phyloP scores from a whole-genome alignment of 1,140 invertebrate species.

The Psilanteris sp. region DNA sequence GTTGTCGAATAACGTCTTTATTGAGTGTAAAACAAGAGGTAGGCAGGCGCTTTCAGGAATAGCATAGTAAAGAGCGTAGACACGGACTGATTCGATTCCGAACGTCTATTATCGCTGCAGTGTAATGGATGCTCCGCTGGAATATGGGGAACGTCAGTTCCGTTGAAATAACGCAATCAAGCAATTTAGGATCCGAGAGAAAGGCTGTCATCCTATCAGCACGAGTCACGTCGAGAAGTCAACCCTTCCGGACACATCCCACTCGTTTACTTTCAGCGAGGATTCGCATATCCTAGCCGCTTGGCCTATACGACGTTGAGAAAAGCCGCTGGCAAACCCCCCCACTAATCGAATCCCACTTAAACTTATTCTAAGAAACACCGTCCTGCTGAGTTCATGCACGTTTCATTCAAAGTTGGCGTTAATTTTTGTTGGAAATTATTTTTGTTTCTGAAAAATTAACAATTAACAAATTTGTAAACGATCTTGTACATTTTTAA shows the following conservation, averaged over 20 bases:
- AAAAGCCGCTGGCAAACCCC: no score
- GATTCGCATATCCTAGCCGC: conserved; percentile 26
- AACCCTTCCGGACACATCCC: conserved; percentile 63
- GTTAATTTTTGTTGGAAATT: no score
- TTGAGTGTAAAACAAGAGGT: conserved; percentile 49
- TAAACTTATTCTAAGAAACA: no score
- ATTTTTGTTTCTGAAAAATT: no score
- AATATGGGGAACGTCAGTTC: conserved; percentile 64
- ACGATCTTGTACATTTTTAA: no score
- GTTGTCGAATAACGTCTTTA: conserved; percentile 44
- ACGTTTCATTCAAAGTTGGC: no score
- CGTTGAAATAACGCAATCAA: conserved; percentile 62
- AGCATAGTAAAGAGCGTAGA: conserved; percentile 46
- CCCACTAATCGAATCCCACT: not conserved
- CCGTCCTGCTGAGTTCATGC: no score
- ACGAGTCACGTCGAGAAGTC: conserved; percentile 55
- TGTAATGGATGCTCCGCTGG: conserved; percentile 60
- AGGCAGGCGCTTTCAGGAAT: conserved; percentile 40
- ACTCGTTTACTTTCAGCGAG: conserved; percentile 50
- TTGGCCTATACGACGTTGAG: not conserved
- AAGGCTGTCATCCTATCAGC: conserved; percentile 64
- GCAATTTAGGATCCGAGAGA: conserved; percentile 62
- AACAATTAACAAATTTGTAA: no score
- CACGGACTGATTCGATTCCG: conserved; percentile 60
- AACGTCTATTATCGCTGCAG: conserved; percentile 58